Conservation (phyloP, 1,140 invertebrate species). For the Ceratina japonica region DNA sequence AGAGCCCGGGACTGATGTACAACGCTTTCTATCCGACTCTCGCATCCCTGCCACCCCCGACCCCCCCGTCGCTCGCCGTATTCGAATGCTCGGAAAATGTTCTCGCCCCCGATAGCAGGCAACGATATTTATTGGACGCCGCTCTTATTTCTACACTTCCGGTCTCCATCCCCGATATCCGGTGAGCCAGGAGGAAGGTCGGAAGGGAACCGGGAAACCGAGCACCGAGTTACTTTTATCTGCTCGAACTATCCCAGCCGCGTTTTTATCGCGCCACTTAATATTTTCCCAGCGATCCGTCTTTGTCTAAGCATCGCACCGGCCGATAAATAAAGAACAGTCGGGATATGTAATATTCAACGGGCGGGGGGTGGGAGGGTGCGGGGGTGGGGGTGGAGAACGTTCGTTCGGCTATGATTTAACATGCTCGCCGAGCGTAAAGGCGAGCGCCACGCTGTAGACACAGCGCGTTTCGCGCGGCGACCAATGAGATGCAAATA, state of each 20-base stretch:
- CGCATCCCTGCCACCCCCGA: too few relatives aligned
- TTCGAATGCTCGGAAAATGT: constrained; percentile 2
- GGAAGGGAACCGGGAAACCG: not conserved
- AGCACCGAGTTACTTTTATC: constrained; percentile 24
- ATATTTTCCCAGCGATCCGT: constrained; percentile 5
- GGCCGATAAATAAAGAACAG: too few relatives aligned
- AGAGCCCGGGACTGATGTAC: constrained; percentile 4
- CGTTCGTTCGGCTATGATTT: not conserved
- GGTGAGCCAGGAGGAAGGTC: not conserved
- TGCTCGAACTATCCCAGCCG: not conserved
- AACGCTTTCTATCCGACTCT: constrained; percentile 44
- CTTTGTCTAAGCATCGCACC: not conserved
- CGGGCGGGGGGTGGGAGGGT: too few relatives aligned
- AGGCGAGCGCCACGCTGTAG: not conserved
- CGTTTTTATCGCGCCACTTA: not conserved
- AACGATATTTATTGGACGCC: constrained; percentile 11
- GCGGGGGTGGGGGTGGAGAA: too few relatives aligned
- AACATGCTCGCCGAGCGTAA: not conserved
- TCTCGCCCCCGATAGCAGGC: not conserved
- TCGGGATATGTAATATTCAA: too few relatives aligned
- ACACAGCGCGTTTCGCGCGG: not conserved
- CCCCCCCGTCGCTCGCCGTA: constrained; percentile 7
- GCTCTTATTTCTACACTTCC: constrained; percentile 20
- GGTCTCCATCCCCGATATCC: not conserved
- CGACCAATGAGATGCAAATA: constrained; percentile 13